These are phyloP conservation scores for Chironomus tentans DNA, from an alignment of 2,888 invertebrate species.

Conservation along the genomic window DNA sequence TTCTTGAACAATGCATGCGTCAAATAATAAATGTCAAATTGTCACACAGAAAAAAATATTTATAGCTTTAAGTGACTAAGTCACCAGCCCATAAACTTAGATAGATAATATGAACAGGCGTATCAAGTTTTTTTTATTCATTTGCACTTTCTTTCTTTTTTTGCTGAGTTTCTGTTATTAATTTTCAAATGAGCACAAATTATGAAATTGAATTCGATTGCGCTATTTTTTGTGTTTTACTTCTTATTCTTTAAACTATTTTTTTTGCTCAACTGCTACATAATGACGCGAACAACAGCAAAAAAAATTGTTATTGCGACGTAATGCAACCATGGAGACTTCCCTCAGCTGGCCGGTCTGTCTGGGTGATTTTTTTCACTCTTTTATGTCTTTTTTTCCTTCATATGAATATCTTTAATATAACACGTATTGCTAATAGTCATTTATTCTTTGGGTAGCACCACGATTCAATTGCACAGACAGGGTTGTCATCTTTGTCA, in stretches of 20 bases:
- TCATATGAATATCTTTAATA: neutral
- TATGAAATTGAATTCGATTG: conserved; percentile 5
- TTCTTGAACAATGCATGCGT: too few species aligned
- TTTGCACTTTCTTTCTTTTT: neutral
- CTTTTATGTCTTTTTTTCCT: neutral
- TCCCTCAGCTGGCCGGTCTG: neutral
- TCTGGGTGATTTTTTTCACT: too few species aligned
- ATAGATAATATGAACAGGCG: neutral
- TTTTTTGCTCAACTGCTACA: neutral
- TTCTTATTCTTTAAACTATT: too few species aligned
- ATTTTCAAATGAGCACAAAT: neutral
- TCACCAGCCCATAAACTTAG: neutral
- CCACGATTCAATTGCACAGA: too few species aligned
- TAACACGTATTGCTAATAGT: neutral
- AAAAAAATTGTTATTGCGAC: conserved; percentile 1
- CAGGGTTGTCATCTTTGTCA: too few species aligned
- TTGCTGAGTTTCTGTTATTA: neutral
- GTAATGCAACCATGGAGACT: neutral
- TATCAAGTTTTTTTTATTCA: neutral
- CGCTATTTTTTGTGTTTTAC: neutral
- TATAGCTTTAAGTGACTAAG: neutral
- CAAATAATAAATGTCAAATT: neutral
- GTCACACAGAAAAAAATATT: neutral
- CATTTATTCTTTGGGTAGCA: too few species aligned
- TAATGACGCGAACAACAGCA: neutral